phyloP scores from a whole-genome alignment of 2,797 vertebrate genomes.

The Oreochromis grahami region DNA sequence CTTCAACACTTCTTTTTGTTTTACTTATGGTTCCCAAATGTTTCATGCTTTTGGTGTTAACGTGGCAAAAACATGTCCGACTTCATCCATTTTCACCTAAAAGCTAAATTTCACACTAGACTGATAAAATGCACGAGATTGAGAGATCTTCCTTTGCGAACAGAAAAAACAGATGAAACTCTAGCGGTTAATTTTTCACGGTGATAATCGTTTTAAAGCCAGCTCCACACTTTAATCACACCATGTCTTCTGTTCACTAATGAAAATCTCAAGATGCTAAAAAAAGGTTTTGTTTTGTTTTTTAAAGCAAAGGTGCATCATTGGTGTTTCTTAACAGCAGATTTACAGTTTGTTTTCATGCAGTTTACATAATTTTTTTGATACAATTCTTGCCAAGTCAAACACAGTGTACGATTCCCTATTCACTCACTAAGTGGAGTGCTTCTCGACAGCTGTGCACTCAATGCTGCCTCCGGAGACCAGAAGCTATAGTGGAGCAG shows the following conservation, averaged over 20 bases:
- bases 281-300: not conserved
- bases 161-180: not conserved
- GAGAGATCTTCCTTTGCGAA: not conserved
- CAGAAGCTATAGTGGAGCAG: not conserved
- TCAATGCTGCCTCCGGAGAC: not conserved
- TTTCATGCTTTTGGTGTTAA: not conserved
- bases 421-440: not conserved
- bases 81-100: not conserved
- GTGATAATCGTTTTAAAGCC: not conserved
- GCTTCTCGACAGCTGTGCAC: not conserved
- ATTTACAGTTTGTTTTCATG: not conserved
- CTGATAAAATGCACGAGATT: not conserved
- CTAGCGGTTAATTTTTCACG: not conserved
- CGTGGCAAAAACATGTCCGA: not conserved
- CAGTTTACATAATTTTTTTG: not conserved
- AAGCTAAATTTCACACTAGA: not conserved
- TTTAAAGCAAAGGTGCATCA: not conserved
- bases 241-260: not conserved
- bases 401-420: not conserved
- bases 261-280: not conserved
- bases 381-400: not conserved
- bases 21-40: not conserved
- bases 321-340: not conserved
- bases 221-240: not conserved
- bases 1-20: not conserved